These are phyloP conservation scores for Grammomys surdaster DNA, from an alignment of 2,113 vertebrate genomes.

Conservation along the genomic window DNA sequence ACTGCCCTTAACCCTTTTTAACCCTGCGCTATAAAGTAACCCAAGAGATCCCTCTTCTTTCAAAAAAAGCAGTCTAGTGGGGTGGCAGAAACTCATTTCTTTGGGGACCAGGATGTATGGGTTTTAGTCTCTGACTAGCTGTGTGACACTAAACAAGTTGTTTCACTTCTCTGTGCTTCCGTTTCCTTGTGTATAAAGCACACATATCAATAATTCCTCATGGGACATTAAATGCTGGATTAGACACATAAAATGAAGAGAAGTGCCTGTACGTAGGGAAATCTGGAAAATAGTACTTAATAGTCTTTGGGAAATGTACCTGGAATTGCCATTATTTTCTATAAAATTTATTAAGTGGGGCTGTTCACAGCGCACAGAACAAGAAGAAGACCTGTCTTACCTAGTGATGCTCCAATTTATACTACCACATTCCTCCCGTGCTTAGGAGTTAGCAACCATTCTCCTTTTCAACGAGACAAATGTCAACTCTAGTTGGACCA, in stretches of 20 bases:
- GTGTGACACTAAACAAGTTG: slow-evolving; percentile 7
- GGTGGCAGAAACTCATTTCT: slow-evolving; percentile 17
- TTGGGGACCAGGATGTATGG: not conserved
- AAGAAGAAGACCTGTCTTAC: not conserved
- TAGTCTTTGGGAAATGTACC: slow-evolving; percentile 23
- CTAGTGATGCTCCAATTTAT: slow-evolving; percentile 1
- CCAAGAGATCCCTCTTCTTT: slow-evolving; percentile 3
- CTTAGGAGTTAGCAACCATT: slow-evolving; percentile 21
- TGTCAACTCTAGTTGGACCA: slow-evolving; percentile 37
- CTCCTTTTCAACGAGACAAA: slow-evolving; percentile 14
- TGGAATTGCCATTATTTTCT: slow-evolving; percentile 26
- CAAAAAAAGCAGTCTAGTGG: slow-evolving; percentile 30
- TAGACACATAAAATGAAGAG: not conserved
- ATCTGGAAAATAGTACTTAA: slow-evolving; percentile 44
- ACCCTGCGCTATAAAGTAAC: not conserved
- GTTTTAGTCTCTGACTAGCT: slow-evolving; percentile 9
- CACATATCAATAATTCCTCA: not conserved
- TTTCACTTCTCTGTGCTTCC: slow-evolving; percentile 30
- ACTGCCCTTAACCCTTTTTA: not conserved
- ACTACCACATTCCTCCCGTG: not conserved
- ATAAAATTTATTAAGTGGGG: slow-evolving; percentile 13
- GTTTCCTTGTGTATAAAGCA: slow-evolving; percentile 4
- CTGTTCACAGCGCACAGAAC: not conserved
- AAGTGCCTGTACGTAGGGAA: not conserved
- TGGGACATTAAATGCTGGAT: not conserved